Evolutionary conservation across 2,888 invertebrate genomes (phyloP).

Genomic region (Drosophila neonasuta): DNA sequence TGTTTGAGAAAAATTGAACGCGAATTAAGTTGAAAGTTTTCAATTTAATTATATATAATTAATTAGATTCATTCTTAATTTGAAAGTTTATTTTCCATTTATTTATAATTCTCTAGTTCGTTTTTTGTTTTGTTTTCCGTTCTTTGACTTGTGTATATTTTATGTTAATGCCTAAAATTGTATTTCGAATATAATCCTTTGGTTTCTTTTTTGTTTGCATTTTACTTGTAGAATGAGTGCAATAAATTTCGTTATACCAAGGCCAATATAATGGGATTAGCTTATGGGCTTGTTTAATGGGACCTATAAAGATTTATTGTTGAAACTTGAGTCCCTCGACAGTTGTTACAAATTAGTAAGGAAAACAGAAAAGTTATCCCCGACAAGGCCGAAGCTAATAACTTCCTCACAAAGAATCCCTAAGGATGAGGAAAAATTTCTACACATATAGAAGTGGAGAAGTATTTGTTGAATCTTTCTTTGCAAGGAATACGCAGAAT

Average conservation of each 20-base stretch:
- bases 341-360: conserved; percentile 55
- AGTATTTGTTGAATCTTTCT: conserved; percentile 4
- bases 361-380: conserved; percentile 27
- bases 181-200: conserved; percentile 52
- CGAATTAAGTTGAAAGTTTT: conserved; percentile 60
- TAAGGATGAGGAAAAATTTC: neutral
- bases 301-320: conserved; percentile 65
- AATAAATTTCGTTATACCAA: conserved; percentile 41
- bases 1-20: conserved; percentile 63
- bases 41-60: conserved; percentile 42
- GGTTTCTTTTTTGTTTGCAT: conserved; percentile 21
- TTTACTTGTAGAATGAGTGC: conserved; percentile 50
- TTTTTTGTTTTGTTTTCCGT: conserved; percentile 11
- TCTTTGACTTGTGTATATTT: conserved; percentile 60
- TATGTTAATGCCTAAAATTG: conserved; percentile 66
- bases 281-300: conserved; percentile 42
- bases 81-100: conserved; percentile 26
- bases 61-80: conserved; percentile 22
- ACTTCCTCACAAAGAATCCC: conserved; percentile 37
- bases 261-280: conserved; percentile 46
- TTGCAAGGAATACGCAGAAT: conserved; percentile 14
- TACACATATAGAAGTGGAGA: conserved; percentile 2
- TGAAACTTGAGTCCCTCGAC: conserved; percentile 73
- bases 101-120: conserved; percentile 26
- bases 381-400: conserved; percentile 57